A percentile compares a stretch with the other conserved stretches of the same genome.
Conservation (phyloP, 1,140 invertebrate species). For the Drosophila kurseongensis region DNA sequence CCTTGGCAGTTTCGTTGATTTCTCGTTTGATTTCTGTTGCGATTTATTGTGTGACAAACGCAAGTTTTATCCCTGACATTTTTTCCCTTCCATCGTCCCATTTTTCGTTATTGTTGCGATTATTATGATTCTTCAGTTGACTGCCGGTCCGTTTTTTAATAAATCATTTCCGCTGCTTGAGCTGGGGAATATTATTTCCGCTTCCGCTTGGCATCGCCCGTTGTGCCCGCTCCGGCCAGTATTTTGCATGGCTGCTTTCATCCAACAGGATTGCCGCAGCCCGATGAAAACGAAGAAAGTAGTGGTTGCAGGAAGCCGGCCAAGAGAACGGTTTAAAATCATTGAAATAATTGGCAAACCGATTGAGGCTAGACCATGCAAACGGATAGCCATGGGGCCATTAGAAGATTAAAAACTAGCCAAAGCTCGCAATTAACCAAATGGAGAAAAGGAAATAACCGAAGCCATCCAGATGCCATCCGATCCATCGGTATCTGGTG, state of each 20-base stretch:
- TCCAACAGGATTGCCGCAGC: conserved; percentile 11
- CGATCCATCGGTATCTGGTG: not conserved
- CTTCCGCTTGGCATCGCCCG: conserved; percentile 35
- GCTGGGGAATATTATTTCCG: conserved; percentile 67
- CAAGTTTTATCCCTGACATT: conserved; percentile 69
- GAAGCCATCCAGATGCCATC: conserved; percentile 19
- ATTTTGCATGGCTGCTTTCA: conserved; percentile 52
- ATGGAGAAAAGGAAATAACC: conserved; percentile 15
- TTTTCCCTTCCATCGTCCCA: conserved; percentile 14
- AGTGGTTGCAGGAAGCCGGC: not conserved
- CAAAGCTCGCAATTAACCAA: conserved; percentile 45
- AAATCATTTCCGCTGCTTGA: conserved; percentile 80
- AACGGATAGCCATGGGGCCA: conserved; percentile 38
- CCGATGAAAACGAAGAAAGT: conserved; percentile 1
- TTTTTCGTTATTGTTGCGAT: conserved; percentile 25
- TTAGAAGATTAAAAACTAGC: conserved; percentile 71
- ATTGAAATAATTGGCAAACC: conserved; percentile 53
- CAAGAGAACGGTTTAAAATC: conserved; percentile 20
- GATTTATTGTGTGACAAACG: conserved; percentile 75
- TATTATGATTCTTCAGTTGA: conserved; percentile 43
- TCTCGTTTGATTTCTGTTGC: conserved; percentile 57
- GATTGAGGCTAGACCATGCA: conserved; percentile 29
- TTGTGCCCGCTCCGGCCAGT: conserved; percentile 6
- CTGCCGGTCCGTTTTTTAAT: conserved; percentile 67
- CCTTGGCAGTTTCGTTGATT: conserved; percentile 22